These are phyloP conservation scores for Arothron firmamentum DNA, from an alignment of 2,113 vertebrate species.

Conservation along the genomic window DNA sequence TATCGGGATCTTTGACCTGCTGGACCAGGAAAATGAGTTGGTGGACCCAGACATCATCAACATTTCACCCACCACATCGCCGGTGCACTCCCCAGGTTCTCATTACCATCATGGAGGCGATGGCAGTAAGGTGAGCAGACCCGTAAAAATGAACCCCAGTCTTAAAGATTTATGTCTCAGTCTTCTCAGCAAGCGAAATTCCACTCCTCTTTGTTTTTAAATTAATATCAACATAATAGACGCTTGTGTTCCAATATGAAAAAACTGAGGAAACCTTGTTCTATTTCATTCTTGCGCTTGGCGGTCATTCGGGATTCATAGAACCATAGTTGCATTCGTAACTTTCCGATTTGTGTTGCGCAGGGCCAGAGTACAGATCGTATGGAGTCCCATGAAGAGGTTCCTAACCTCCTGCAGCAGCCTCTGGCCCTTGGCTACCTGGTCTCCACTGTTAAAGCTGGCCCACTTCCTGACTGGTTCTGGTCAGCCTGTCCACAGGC, in stretches of 20 bases:
- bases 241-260: too few species aligned
- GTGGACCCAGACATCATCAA: slow-evolving; percentile 94
- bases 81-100: slow-evolving; percentile 92
- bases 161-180: too few species aligned
- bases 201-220: slow-evolving; percentile 5
- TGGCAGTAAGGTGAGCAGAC: slow-evolving; percentile 84
- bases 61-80: slow-evolving; percentile 90
- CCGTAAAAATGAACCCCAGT: background rate
- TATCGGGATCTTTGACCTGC: slow-evolving; percentile 92
- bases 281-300: too few species aligned
- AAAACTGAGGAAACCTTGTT: too few species aligned
- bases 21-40: slow-evolving; percentile 87
- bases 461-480: slow-evolving; percentile 97
- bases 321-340: too few species aligned
- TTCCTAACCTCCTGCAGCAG: slow-evolving; percentile 96
- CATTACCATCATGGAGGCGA: slow-evolving; percentile 93
- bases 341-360: background rate
- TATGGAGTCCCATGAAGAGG: slow-evolving; percentile 95
- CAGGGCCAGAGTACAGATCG: slow-evolving; percentile 95
- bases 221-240: too few species aligned
- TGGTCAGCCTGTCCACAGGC: slow-evolving; percentile 99
- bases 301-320: too few species aligned
- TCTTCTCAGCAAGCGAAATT: too few species aligned
- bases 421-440: slow-evolving; percentile 96
- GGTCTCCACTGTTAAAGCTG: slow-evolving; percentile 96